A percentile compares a stretch with the other conserved stretches of the same genome.
phyloP scores from a whole-genome alignment of 2,797 vertebrate genomes.

The Brotula barbata region DNA sequence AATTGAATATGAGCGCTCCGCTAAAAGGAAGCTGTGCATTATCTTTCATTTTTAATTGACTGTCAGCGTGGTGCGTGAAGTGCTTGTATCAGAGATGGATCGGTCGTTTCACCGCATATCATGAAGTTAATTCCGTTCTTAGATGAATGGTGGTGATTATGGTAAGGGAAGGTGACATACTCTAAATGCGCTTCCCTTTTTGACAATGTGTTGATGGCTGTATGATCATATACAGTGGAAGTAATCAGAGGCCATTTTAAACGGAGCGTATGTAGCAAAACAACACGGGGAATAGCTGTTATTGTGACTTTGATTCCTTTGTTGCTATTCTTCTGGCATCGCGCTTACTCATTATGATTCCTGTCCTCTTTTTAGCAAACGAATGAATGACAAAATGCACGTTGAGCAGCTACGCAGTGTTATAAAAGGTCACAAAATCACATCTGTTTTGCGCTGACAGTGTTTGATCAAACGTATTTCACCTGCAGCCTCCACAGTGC shows the following conservation, averaged over 20 bases:
- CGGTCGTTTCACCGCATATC: conserved; percentile 78
- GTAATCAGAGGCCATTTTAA: conserved; percentile 28
- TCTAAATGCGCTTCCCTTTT: conserved; percentile 61
- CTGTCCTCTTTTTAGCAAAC: too few species aligned
- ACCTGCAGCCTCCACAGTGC: conserved; percentile 41
- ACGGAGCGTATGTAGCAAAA: conserved; percentile 24
- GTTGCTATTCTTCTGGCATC: too few species aligned
- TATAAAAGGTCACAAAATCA: conserved; percentile 16
- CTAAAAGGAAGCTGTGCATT: conserved; percentile 71
- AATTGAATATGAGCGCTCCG: conserved; percentile 71
- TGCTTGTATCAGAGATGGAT: conserved; percentile 73
- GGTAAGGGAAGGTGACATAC: conserved; percentile 73
- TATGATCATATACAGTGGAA: conserved; percentile 37
- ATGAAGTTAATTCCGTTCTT: conserved; percentile 78
- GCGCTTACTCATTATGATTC: too few species aligned
- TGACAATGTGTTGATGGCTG: conserved; percentile 57
- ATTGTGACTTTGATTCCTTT: too few species aligned
- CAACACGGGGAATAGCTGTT: conserved; percentile 5
- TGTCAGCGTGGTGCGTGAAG: conserved; percentile 76
- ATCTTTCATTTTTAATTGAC: conserved; percentile 86
- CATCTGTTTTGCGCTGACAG: conserved; percentile 29
- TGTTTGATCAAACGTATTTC: conserved; percentile 41
- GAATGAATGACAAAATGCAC: too few species aligned
- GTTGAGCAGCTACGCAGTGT: background rate
- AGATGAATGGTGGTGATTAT: conserved; percentile 80